Evolutionary conservation across 2,888 invertebrate genomes (phyloP).

Genomic region (Xestoiulus laeticollis): DNA sequence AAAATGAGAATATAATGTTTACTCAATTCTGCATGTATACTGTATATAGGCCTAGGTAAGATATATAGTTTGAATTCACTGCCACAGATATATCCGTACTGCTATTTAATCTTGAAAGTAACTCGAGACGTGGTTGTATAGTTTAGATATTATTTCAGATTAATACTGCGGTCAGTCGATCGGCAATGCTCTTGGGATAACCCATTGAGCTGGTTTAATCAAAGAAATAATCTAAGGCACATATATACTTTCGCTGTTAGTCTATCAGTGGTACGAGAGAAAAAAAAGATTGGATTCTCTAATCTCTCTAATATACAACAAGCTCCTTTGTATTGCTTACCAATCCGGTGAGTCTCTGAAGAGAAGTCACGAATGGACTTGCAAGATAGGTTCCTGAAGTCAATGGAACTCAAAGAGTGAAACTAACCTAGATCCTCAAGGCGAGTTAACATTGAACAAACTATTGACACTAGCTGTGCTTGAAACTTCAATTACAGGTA

Average conservation of each 20-base stretch:
- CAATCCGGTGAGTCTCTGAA: neutral
- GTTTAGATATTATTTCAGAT: neutral
- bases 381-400: neutral
- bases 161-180: neutral
- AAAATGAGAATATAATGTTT: no score
- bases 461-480: no score
- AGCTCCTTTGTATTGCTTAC: neutral
- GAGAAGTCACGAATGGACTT: constrained; percentile 2
- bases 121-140: neutral
- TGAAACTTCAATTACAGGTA: no score
- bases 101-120: neutral
- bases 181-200: neutral
- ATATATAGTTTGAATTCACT: neutral
- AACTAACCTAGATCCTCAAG: neutral
- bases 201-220: constrained; percentile 7
- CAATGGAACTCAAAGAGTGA: neutral
- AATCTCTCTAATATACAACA: constrained; percentile 4
- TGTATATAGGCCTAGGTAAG: neutral
- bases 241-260: neutral
- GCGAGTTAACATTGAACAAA: neutral
- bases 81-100: neutral
- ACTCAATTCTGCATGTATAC: neutral
- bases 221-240: constrained; percentile 19
- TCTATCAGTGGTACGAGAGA: neutral
- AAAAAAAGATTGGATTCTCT: neutral